Percentiles rank a stretch among this genome's conserved stretches.
These are phyloP conservation scores for Siphonodentalium dalli DNA, from an alignment of 2,888 invertebrate species.

Conservation along the genomic window DNA sequence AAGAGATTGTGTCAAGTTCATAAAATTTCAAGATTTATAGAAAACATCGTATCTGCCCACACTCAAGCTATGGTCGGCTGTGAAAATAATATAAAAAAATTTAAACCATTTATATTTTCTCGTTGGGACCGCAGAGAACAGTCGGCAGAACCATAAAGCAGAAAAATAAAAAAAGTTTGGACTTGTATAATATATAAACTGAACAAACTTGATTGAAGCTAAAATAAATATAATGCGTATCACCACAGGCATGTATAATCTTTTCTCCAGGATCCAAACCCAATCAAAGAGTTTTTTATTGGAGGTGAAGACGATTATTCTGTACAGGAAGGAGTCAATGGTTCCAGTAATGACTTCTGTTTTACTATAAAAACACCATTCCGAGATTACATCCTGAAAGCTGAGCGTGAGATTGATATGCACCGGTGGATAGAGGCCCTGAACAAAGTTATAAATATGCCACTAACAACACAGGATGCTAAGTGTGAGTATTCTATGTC, in stretches of 20 bases:
- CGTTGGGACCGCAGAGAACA: no score
- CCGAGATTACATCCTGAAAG: constrained; percentile 82
- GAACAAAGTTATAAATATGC: constrained; percentile 77
- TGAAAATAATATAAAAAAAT: no score
- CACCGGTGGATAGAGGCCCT: constrained; percentile 82
- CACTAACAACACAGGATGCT: constrained; percentile 78
- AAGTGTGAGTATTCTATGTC: constrained; percentile 42
- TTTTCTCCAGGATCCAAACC: constrained; percentile 85
- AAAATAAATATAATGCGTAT: no score
- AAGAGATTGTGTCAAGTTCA: no score
- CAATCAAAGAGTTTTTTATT: constrained; percentile 89
- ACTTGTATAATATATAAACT: no score
- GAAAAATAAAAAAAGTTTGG: no score
- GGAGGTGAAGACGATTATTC: constrained; percentile 81
- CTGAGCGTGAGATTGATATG: constrained; percentile 78
- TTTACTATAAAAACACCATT: constrained; percentile 85
- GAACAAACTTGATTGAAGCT: no score
- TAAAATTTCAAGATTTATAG: not conserved
- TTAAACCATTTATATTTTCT: no score
- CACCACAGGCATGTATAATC: constrained; percentile 22
- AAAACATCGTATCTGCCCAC: not conserved
- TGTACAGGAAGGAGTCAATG: constrained; percentile 74
- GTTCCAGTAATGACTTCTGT: constrained; percentile 77
- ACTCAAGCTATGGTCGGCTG: not conserved
- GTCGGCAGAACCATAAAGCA: no score